phyloP scores from a whole-genome alignment of 2,113 vertebrate genomes.

The Phalacrocorax pelagicus region DNA sequence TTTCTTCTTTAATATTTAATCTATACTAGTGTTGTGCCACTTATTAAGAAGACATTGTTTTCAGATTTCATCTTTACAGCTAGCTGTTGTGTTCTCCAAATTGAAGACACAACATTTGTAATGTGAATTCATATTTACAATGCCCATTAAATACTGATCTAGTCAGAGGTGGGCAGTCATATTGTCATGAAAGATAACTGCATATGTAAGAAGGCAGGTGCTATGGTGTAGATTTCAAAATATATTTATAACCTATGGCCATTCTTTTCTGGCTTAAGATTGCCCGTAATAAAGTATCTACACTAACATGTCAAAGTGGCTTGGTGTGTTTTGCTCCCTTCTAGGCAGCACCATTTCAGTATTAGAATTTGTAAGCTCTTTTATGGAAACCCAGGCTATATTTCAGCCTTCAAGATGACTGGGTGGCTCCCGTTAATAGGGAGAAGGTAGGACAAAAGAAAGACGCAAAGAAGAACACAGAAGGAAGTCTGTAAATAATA shows the following conservation, averaged over 20 bases:
- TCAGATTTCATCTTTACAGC: neutral
- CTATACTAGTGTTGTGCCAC: neutral
- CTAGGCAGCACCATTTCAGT: neutral
- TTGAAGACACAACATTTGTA: neutral
- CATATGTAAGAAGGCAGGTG: neutral
- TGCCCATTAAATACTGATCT: neutral
- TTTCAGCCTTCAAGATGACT: neutral
- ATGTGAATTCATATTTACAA: neutral
- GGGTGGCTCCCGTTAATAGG: neutral
- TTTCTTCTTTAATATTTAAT: neutral
- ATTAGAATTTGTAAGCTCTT: neutral
- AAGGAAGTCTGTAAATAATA: slow-evolving; percentile 8
- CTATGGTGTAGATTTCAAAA: neutral
- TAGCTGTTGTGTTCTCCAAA: neutral
- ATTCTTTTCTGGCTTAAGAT: neutral
- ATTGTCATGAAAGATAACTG: neutral
- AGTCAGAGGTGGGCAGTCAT: neutral
- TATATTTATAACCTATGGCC: neutral
- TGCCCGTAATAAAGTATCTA: neutral
- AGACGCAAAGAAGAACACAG: neutral
- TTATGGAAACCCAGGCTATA: neutral
- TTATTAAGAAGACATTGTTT: neutral
- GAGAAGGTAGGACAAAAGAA: neutral
- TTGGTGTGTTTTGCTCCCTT: neutral
- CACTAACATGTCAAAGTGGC: neutral